phyloP scores from a whole-genome alignment of 2,888 invertebrate genomes.

The Leucoptera coffeella region DNA sequence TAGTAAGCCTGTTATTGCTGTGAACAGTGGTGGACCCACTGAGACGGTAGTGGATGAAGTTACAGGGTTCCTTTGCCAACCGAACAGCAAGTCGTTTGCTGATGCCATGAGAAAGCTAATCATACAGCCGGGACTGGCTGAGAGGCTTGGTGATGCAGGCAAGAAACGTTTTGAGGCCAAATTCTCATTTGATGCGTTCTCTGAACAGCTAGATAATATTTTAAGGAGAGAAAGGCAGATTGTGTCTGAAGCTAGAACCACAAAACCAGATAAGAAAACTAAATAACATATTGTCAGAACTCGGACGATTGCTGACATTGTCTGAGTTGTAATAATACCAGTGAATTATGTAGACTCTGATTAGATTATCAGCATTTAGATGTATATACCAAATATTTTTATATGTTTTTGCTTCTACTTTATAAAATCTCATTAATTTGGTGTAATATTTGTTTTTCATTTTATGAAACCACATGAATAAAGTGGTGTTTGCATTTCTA shows the following conservation, averaged over 20 bases:
- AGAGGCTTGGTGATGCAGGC: slow-evolving; percentile 71
- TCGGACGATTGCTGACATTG: slow-evolving; percentile 42
- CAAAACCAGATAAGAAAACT: slow-evolving; percentile 28
- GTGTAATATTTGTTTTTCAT: too few species aligned
- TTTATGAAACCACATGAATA: too few species aligned
- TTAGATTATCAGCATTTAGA: too few species aligned
- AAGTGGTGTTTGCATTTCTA: too few species aligned
- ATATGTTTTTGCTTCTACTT: too few species aligned
- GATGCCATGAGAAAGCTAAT: slow-evolving; percentile 68
- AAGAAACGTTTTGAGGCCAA: slow-evolving; percentile 65
- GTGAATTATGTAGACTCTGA: not conserved
- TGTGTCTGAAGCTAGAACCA: slow-evolving; percentile 30
- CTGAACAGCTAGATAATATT: slow-evolving; percentile 57
- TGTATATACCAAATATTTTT: too few species aligned
- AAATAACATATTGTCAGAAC: slow-evolving; percentile 35
- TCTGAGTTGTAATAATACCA: slow-evolving; percentile 32
- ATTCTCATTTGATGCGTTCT: slow-evolving; percentile 82
- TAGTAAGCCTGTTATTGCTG: slow-evolving; percentile 89
- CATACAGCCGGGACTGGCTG: slow-evolving; percentile 50
- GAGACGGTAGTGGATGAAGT: slow-evolving; percentile 81
- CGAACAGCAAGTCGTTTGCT: slow-evolving; percentile 66
- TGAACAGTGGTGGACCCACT: slow-evolving; percentile 90
- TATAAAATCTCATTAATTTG: too few species aligned
- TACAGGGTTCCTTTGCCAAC: slow-evolving; percentile 76
- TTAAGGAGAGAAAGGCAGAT: slow-evolving; percentile 34